phyloP scores from a whole-genome alignment of 2,888 invertebrate genomes.

The Erpobdella octoculata region DNA sequence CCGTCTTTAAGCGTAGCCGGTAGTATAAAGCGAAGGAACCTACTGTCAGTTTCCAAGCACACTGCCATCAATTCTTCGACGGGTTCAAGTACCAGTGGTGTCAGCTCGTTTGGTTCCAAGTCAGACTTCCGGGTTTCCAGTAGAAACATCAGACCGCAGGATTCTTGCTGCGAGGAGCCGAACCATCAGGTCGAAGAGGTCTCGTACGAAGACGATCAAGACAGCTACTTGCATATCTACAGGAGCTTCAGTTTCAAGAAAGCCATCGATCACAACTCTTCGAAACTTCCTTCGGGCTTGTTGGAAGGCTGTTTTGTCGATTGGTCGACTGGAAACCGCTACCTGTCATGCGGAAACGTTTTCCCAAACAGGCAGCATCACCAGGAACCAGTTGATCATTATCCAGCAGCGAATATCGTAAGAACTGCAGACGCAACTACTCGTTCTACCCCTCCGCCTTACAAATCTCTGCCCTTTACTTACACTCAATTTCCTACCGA shows the following conservation, averaged over 20 bases:
- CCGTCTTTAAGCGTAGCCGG: background rate
- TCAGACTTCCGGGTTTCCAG: constrained; percentile 29
- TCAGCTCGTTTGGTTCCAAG: constrained; percentile 38
- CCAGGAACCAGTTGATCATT: no score
- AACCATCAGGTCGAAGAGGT: no score
- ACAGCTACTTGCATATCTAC: constrained; percentile 23
- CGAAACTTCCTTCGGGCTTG: background rate
- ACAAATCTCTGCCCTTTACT: background rate
- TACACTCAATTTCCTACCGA: background rate
- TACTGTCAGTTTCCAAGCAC: constrained; percentile 28
- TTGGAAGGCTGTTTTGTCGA: background rate
- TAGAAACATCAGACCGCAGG: background rate
- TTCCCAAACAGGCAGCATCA: no score
- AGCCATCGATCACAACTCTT: constrained; percentile 33
- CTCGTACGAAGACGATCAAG: no score
- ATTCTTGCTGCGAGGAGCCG: constrained; percentile 29
- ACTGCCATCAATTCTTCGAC: constrained; percentile 39
- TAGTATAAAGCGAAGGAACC: constrained; percentile 7
- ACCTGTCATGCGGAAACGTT: no score
- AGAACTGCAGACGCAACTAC: no score
- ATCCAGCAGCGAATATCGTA: background rate
- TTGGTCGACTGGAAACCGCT: background rate
- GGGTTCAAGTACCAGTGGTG: constrained; percentile 41
- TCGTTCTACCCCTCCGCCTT: no score
- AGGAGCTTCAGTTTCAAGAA: constrained; percentile 36